These are phyloP conservation scores for Thymallus thymallus DNA, from an alignment of 2,113 vertebrate genomes.

Conservation along the genomic window DNA sequence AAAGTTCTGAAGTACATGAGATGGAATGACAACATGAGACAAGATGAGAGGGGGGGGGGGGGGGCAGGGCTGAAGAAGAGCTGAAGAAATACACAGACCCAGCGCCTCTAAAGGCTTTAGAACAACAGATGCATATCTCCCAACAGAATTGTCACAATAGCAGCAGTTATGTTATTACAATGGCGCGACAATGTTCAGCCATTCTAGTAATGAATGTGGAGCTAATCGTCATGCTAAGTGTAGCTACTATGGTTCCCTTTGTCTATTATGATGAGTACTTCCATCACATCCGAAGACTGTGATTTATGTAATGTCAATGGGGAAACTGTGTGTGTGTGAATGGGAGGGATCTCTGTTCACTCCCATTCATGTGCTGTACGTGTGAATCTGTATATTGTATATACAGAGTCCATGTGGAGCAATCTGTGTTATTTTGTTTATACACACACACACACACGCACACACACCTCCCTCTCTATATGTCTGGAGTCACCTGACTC, in stretches of 20 bases:
- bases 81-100: neutral
- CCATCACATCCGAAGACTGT: neutral
- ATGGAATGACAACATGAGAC: constrained; percentile 36
- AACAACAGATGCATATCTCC: too few species aligned
- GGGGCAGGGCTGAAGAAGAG: constrained; percentile 23
- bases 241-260: neutral
- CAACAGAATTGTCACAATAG: too few species aligned
- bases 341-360: too few species aligned
- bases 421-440: constrained; percentile 19
- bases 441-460: neutral
- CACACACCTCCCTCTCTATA: neutral
- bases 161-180: too few species aligned
- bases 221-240: neutral
- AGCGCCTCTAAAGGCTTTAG: too few species aligned
- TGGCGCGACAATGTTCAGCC: neutral
- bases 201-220: constrained; percentile 1
- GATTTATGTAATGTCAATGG: neutral
- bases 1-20: constrained; percentile 24
- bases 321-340: neutral
- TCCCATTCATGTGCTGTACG: too few species aligned
- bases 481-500: neutral
- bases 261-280: constrained; percentile 9
- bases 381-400: too few species aligned
- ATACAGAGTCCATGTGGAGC: neutral
- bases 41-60: constrained; percentile 1